Percentiles rank a stretch among this genome's conserved stretches.
Evolutionary conservation across 2,113 vertebrate species (phyloP).

Genomic region (Cygnus atratus): DNA sequence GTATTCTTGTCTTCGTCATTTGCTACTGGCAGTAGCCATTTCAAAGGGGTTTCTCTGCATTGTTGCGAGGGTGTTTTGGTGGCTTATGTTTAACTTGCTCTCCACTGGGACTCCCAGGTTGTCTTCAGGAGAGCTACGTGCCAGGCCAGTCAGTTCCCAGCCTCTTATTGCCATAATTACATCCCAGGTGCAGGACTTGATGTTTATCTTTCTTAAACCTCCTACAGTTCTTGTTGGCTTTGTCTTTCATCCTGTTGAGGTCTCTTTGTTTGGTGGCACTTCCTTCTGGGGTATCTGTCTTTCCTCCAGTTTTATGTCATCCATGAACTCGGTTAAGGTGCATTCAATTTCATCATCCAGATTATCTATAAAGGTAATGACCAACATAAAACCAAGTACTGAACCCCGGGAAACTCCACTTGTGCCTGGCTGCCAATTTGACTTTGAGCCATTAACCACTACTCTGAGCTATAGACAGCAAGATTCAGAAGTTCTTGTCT

Average conservation of each 20-base stretch:
- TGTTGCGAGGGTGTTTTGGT: background rate
- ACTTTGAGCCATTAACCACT: background rate
- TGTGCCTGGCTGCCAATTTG: background rate
- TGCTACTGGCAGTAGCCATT: background rate
- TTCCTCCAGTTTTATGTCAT: background rate
- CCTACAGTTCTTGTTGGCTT: background rate
- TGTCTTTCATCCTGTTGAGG: background rate
- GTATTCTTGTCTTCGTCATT: background rate
- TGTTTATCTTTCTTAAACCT: background rate
- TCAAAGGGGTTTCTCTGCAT: background rate
- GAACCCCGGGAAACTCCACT: background rate
- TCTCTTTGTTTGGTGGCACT: background rate
- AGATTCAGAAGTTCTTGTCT: background rate
- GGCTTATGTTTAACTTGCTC: fast-evolving
- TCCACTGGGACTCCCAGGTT: background rate
- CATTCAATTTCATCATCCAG: background rate
- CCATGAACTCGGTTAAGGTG: background rate
- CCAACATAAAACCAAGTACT: background rate
- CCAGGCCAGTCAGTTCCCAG: background rate
- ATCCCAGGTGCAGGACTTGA: background rate
- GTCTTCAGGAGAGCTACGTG: background rate
- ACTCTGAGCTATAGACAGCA: background rate
- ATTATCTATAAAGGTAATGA: background rate
- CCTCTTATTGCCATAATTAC: background rate
- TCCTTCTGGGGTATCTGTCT: background rate